phyloP scores from a whole-genome alignment of 1,140 invertebrate genomes.

The Drosophila fuyamai region DNA sequence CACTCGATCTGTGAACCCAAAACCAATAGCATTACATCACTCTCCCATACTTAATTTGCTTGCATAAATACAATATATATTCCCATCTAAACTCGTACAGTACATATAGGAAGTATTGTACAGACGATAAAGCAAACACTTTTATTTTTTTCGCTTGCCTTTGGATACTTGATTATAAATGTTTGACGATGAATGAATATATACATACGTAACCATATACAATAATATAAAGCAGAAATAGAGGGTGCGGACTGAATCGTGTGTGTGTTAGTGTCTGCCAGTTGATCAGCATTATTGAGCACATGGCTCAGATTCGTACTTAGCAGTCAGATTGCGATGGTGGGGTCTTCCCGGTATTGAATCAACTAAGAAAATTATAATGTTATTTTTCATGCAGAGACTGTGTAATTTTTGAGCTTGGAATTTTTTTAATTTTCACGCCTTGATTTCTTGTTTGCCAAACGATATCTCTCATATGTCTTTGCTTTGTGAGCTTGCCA shows the following conservation, averaged over 20 bases:
- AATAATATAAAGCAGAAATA: conserved; percentile 32
- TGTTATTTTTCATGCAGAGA: neutral
- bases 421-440: conserved; percentile 2
- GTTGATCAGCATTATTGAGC: conserved; percentile 28
- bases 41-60: conserved; percentile 36
- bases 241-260: conserved; percentile 38
- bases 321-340: neutral
- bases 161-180: conserved; percentile 43
- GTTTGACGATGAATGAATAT: conserved; percentile 47
- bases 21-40: conserved; percentile 53
- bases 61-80: conserved; percentile 38
- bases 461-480: conserved; percentile 20
- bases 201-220: conserved; percentile 32
- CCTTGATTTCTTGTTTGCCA: conserved; percentile 12
- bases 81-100: conserved; percentile 31
- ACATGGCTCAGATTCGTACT: conserved; percentile 18
- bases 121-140: conserved; percentile 34
- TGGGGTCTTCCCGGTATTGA: conserved; percentile 12
- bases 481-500: conserved; percentile 39
- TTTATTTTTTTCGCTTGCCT: conserved; percentile 26
- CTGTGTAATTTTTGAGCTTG: neutral
- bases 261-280: conserved; percentile 12
- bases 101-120: conserved; percentile 35
- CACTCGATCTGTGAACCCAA: conserved; percentile 25
- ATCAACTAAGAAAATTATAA: neutral